These are phyloP conservation scores for Ibidorhyncha struthersii DNA, from an alignment of 2,113 vertebrate species.

Conservation along the genomic window DNA sequence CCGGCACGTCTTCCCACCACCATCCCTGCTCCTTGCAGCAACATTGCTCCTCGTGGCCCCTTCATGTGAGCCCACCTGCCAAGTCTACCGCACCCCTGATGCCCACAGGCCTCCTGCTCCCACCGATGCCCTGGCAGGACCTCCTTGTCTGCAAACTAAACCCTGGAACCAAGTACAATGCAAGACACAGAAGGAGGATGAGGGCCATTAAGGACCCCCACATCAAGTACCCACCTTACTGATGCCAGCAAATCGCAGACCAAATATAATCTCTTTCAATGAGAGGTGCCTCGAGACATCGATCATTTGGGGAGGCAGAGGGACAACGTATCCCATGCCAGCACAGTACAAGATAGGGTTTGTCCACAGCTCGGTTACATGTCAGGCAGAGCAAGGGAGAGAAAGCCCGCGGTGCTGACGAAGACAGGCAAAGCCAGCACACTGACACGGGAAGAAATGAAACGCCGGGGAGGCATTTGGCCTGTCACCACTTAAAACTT, in stretches of 20 bases:
- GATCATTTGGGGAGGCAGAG: background rate
- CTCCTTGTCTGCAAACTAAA: background rate
- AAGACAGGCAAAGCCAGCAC: background rate
- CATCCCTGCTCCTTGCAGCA: background rate
- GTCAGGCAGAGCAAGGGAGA: background rate
- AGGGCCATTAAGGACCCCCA: background rate
- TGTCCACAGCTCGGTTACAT: background rate
- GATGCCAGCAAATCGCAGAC: background rate
- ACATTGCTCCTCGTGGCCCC: background rate
- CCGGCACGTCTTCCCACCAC: background rate
- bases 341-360: background rate
- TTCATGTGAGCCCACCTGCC: background rate
- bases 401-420: background rate
- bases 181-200: background rate
- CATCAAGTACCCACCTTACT: rapidly evolving
- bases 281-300: background rate
- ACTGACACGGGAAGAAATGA: background rate
- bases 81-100: background rate
- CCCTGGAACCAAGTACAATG: background rate
- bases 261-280: background rate
- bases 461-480: background rate
- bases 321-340: rapidly evolving
- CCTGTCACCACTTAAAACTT: background rate
- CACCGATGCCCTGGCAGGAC: background rate
- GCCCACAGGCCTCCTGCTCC: background rate